Conservation (phyloP, 2,113 vertebrate genomes). For the cat (Felis catus) region F.catus_Fca126_mat1.0 CM031419.1:191602001-191602500, state of each 20-base stretch:
- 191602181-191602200: not conserved
- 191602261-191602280: slow-evolving; percentile 49
- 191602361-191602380: slow-evolving; percentile 42
- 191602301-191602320: slow-evolving; percentile 76
- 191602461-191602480: slow-evolving; percentile 33
- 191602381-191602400: slow-evolving; percentile 37
- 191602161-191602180: not conserved
- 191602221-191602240: slow-evolving; percentile 47
- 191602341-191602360: slow-evolving; percentile 4
- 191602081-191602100: accelerated
- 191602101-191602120: not conserved
- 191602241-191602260: slow-evolving; percentile 66
- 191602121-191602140: slow-evolving; percentile 37
- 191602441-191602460: not conserved
- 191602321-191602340: slow-evolving; percentile 52
- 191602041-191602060: too few relatives aligned
- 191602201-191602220: not conserved
- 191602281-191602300: slow-evolving; percentile 75
- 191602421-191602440: not conserved
- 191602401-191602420: not conserved
- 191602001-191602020: not conserved
- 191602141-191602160: slow-evolving; percentile 35
- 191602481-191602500: slow-evolving; percentile 19
- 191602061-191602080: too few relatives aligned
- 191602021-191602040: not conserved